Percentiles rank a stretch among this genome's conserved stretches.
phyloP scores from a whole-genome alignment of 2,113 vertebrate species.

The Odontophorus gujanensis region DNA sequence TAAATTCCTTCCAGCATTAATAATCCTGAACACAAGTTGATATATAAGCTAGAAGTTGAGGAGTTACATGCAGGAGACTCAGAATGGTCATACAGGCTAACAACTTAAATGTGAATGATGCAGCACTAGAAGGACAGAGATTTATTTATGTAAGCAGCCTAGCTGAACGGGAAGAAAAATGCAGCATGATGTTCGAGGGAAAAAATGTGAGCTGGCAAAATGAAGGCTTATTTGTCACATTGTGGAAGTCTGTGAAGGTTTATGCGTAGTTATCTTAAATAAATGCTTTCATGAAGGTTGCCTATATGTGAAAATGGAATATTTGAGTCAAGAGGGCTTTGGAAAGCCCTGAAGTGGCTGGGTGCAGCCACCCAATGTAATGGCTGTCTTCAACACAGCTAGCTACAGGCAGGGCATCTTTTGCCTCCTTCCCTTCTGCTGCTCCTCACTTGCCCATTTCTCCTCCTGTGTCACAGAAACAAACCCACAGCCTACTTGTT shows the following conservation, averaged over 20 bases:
- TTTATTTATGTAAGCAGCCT: constrained; percentile 28
- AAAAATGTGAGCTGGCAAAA: constrained; percentile 24
- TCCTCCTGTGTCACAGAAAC: background rate
- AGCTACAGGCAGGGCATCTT: background rate
- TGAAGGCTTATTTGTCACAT: background rate
- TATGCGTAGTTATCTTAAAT: background rate
- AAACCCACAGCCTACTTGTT: background rate
- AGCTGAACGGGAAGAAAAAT: background rate
- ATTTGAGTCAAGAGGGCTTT: background rate
- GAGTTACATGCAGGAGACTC: background rate
- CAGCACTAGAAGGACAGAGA: background rate
- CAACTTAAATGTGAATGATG: background rate
- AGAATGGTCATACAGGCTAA: background rate
- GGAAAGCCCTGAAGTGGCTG: background rate
- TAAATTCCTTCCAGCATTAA: background rate
- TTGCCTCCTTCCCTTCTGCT: background rate
- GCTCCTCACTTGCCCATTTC: background rate
- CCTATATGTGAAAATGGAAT: background rate
- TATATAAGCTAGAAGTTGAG: background rate
- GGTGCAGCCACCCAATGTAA: background rate
- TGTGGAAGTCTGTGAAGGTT: background rate
- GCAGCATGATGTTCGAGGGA: constrained; percentile 24
- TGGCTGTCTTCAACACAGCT: background rate
- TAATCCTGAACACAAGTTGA: background rate
- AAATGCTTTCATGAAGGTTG: background rate